Conservation (phyloP, 1,140 invertebrate species). For the Calliopsis andreniformis region DNA sequence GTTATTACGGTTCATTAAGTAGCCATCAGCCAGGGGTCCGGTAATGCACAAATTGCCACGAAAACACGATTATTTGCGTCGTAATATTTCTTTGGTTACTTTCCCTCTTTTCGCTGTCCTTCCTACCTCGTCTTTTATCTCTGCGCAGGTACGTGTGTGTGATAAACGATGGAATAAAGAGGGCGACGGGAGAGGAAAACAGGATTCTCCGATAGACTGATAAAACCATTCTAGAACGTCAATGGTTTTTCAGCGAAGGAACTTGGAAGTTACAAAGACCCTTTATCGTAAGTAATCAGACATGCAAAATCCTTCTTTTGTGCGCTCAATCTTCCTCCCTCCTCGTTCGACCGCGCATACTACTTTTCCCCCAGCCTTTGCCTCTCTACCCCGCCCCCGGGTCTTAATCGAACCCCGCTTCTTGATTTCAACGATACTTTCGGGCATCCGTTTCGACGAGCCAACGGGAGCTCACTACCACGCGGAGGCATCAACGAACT, state of each 20-base stretch:
- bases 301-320: slow-evolving; percentile 69
- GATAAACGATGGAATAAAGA: background rate
- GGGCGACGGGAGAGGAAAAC: slow-evolving; percentile 13
- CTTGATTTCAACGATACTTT: slow-evolving; percentile 60
- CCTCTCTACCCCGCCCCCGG: background rate
- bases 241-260: slow-evolving; percentile 61
- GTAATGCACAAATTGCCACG: slow-evolving; percentile 9
- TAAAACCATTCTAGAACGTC: slow-evolving; percentile 48
- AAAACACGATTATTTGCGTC: slow-evolving; percentile 1
- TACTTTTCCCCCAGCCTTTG: background rate
- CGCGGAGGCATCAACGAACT: slow-evolving; percentile 35
- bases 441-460: slow-evolving; percentile 50
- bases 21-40: too few species aligned
- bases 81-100: slow-evolving; percentile 1
- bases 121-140: background rate
- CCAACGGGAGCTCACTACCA: background rate
- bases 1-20: slow-evolving; percentile 28
- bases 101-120: background rate
- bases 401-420: slow-evolving; percentile 58
- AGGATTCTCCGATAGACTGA: slow-evolving; percentile 41
- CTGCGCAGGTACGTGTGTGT: background rate
- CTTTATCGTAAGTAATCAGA: slow-evolving; percentile 67
- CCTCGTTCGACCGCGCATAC: slow-evolving; percentile 17
- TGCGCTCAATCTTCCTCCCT: slow-evolving; percentile 33
- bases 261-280: slow-evolving; percentile 60